A percentile compares a stretch with the other conserved stretches of the same genome.
Evolutionary conservation across 2,113 vertebrate species (phyloP).

Genomic region (mouse (Mus musculus)): DNA sequence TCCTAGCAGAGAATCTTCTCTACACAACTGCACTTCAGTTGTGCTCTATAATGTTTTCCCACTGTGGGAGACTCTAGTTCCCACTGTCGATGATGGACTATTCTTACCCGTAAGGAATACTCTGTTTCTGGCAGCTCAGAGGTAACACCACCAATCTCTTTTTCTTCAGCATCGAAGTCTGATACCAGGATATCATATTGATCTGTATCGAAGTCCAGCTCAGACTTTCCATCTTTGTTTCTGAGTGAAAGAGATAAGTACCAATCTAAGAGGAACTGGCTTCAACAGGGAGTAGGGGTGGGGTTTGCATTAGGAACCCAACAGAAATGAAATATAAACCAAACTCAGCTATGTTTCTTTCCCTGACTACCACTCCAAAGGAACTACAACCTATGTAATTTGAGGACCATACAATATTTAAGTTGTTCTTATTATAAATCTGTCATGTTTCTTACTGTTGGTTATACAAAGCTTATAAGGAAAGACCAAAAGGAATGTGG

Average conservation of each 20-base stretch:
- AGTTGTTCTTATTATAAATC: slow-evolving; percentile 49
- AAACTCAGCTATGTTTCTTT: slow-evolving; percentile 47
- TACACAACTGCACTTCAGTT: neutral
- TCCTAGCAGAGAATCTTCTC: neutral
- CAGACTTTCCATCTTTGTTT: slow-evolving; percentile 89
- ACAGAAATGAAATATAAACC: slow-evolving; percentile 64
- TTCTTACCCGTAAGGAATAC: slow-evolving; percentile 89
- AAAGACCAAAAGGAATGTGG: slow-evolving; percentile 4
- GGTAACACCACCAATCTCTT: slow-evolving; percentile 81
- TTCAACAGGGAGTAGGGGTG: slow-evolving; percentile 16
- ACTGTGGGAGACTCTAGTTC: slow-evolving; percentile 59
- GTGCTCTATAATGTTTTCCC: slow-evolving; percentile 32
- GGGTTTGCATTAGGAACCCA: slow-evolving; percentile 62
- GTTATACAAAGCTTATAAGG: slow-evolving; percentile 39
- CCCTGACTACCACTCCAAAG: slow-evolving; percentile 37
- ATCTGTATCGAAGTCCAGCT: slow-evolving; percentile 91
- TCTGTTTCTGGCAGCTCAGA: slow-evolving; percentile 87
- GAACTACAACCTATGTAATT: slow-evolving; percentile 44
- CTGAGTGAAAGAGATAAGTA: slow-evolving; percentile 84
- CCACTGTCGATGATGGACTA: slow-evolving; percentile 13
- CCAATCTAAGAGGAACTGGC: slow-evolving; percentile 75
- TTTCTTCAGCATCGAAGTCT: slow-evolving; percentile 84
- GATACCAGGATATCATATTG: slow-evolving; percentile 87
- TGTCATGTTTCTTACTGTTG: slow-evolving; percentile 38
- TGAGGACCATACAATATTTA: slow-evolving; percentile 52